These are phyloP conservation scores for Radopholus similis DNA, from an alignment of 1,140 invertebrate genomes.

Conservation along the genomic window DNA sequence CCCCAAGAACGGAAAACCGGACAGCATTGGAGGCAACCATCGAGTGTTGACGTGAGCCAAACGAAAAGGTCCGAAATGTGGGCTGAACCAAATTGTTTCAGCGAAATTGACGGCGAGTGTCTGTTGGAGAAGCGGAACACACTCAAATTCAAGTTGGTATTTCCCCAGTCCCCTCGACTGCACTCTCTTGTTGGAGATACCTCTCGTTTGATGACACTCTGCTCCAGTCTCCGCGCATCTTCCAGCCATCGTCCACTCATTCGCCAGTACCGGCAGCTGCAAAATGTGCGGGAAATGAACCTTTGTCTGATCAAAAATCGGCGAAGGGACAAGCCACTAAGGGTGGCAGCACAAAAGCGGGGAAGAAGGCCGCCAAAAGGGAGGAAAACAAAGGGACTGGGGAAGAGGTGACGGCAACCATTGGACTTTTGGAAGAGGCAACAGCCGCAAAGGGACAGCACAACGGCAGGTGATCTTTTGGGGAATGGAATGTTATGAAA, in stretches of 20 bases:
- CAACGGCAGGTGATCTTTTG: no score
- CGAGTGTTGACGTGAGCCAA: slow-evolving; percentile 42
- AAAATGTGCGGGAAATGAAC: not conserved
- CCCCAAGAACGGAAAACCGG: slow-evolving; percentile 84
- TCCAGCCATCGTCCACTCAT: not conserved
- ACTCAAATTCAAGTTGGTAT: slow-evolving; percentile 38
- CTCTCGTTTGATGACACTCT: slow-evolving; percentile 44
- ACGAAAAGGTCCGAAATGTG: not conserved
- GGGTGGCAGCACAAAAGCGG: not conserved
- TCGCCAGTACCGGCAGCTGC: not conserved
- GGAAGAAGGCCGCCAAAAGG: not conserved
- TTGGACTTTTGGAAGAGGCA: no score
- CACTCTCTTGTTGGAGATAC: not conserved
- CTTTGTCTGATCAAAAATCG: not conserved
- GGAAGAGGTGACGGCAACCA: no score
- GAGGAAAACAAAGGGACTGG: not conserved
- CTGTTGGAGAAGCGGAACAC: slow-evolving; percentile 38
- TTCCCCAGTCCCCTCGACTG: no score
- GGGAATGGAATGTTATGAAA: no score
- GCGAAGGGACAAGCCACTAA: not conserved
- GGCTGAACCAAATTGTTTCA: slow-evolving; percentile 27
- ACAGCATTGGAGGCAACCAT: slow-evolving; percentile 96
- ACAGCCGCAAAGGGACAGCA: not conserved
- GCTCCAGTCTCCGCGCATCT: slow-evolving; percentile 41
- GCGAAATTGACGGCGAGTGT: slow-evolving; percentile 48